phyloP scores from a whole-genome alignment of 1,140 invertebrate genomes.

The Ceratina calcarata region DNA sequence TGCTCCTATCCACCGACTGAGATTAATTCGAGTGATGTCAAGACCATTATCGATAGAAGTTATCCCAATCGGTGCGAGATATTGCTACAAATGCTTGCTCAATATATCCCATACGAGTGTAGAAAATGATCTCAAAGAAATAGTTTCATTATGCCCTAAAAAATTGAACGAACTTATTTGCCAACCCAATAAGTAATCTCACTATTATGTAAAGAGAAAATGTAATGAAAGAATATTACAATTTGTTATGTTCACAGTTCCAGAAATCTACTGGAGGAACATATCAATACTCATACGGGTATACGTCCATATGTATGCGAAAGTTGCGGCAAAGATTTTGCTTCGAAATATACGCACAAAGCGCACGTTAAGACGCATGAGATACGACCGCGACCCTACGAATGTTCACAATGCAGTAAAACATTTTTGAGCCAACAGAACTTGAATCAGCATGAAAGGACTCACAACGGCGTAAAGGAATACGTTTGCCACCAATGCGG shows the following conservation, averaged over 20 bases:
- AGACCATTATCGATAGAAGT: too few species aligned
- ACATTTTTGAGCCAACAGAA: slow-evolving; percentile 89
- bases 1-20: too few species aligned
- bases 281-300: slow-evolving; percentile 86
- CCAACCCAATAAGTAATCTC: too few species aligned
- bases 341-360: slow-evolving; percentile 89
- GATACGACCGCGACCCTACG: slow-evolving; percentile 84
- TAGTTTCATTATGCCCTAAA: too few species aligned
- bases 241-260: slow-evolving; percentile 77
- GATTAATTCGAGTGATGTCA: too few species aligned
- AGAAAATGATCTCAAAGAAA: too few species aligned
- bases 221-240: not conserved
- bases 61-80: too few species aligned
- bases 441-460: slow-evolving; percentile 86
- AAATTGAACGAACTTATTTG: too few species aligned
- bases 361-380: slow-evolving; percentile 88
- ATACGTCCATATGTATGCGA: slow-evolving; percentile 85
- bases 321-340: slow-evolving; percentile 86
- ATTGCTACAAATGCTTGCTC: too few species aligned
- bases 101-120: too few species aligned
- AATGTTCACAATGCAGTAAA: slow-evolving; percentile 86
- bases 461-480: slow-evolving; percentile 86
- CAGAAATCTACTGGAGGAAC: slow-evolving; percentile 85
- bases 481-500: slow-evolving; percentile 87
- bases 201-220: too few species aligned